These are phyloP conservation scores for Mayetiola destructor DNA, from an alignment of 2,888 invertebrate genomes.

Conservation along the genomic window DNA sequence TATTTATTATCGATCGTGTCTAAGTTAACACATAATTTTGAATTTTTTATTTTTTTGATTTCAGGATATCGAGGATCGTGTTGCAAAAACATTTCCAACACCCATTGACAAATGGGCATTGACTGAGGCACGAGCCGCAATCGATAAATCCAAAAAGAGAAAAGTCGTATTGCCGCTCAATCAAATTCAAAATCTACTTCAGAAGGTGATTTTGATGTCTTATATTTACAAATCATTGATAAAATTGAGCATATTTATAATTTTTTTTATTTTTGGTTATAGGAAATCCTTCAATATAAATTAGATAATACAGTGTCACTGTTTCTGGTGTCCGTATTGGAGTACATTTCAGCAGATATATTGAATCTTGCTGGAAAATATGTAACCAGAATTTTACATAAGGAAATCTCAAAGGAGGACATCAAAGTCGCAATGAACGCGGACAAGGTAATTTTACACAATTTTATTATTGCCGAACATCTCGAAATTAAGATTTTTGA, in stretches of 20 bases:
- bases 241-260: too few relatives aligned
- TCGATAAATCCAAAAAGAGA: conserved; percentile 62
- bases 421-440: conserved; percentile 96
- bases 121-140: conserved; percentile 71
- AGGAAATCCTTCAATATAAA: conserved; percentile 78
- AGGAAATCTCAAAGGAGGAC: conserved; percentile 82
- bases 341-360: conserved; percentile 91
- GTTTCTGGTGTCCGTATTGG: conserved; percentile 84
- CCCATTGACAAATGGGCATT: conserved; percentile 91
- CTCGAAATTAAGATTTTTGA: neutral
- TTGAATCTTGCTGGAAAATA: conserved; percentile 92
- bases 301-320: conserved; percentile 75
- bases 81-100: conserved; percentile 83
- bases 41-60: conserved; percentile 19
- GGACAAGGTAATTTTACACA: conserved; percentile 65
- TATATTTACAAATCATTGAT: neutral
- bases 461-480: neutral
- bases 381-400: conserved; percentile 89
- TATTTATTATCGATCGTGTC: neutral
- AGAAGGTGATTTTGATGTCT: conserved; percentile 42
- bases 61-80: conserved; percentile 85
- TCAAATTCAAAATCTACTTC: conserved; percentile 74
- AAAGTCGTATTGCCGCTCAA: conserved; percentile 73
- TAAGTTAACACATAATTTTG: conserved; percentile 20
- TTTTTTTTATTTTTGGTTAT: too few relatives aligned